A percentile compares a stretch with the other conserved stretches of the same genome.
Evolutionary conservation across 2,113 vertebrate species (phyloP).

Genomic region (Choloepus hoffmanni): DNA sequence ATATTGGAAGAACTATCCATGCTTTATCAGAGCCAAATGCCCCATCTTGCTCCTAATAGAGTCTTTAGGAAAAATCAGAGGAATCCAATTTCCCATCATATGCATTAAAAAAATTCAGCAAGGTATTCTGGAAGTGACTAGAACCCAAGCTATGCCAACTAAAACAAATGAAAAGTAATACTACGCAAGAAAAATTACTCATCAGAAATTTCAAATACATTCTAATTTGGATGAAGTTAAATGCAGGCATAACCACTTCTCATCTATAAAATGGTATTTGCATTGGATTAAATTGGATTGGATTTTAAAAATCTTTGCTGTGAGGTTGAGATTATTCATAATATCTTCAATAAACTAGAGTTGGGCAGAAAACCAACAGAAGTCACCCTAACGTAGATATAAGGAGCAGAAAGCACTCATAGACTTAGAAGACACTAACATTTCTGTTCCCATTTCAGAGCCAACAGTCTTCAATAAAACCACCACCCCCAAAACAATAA

Average conservation of each 20-base stretch:
- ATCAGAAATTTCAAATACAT: slow-evolving; percentile 71
- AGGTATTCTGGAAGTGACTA: slow-evolving; percentile 7
- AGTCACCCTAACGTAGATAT: neutral
- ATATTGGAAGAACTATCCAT: neutral
- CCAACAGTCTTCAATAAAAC: neutral
- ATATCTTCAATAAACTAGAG: neutral
- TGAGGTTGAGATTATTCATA: neutral
- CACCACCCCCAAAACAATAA: neutral
- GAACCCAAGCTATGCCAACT: slow-evolving; percentile 2
- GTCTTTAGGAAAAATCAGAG: slow-evolving; percentile 1
- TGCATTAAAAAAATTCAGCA: neutral
- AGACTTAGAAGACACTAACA: neutral
- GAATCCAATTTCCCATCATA: slow-evolving; percentile 27
- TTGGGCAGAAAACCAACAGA: neutral
- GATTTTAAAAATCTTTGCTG: neutral
- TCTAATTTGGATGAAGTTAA: neutral
- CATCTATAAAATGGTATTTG: slow-evolving; percentile 7
- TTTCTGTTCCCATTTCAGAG: neutral
- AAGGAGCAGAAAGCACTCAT: neutral
- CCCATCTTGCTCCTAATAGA: neutral
- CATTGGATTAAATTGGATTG: neutral
- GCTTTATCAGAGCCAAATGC: neutral
- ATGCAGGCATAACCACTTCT: neutral
- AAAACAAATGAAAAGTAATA: slow-evolving; percentile 53
- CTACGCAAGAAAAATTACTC: slow-evolving; percentile 40